Evolutionary conservation across 1,140 invertebrate genomes (phyloP).

Genomic region (Scaptomyza graminum): DNA sequence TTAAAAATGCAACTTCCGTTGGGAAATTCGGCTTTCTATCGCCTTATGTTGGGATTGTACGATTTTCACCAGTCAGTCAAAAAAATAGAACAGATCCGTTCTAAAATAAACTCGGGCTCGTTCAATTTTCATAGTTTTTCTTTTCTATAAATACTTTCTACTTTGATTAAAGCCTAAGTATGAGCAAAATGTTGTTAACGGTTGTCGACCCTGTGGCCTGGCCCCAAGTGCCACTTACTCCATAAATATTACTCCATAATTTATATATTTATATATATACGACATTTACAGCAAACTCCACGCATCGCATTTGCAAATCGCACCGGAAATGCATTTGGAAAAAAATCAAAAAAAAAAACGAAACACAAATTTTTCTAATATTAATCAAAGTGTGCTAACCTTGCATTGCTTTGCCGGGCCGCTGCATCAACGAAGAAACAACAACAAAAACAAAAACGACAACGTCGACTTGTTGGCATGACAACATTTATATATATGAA

Average conservation of each 20-base stretch:
- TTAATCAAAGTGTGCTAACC: slow-evolving; percentile 64
- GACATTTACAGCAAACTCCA: not conserved
- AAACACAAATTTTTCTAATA: slow-evolving; percentile 54
- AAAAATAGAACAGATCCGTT: no score
- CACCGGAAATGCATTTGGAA: slow-evolving; percentile 59
- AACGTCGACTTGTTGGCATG: slow-evolving; percentile 29
- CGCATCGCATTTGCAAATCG: slow-evolving; percentile 34
- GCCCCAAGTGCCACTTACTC: slow-evolving; percentile 2
- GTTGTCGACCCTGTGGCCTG: slow-evolving; percentile 5
- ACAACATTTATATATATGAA: slow-evolving; percentile 2
- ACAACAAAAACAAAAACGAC: slow-evolving; percentile 6
- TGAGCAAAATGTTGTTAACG: not conserved
- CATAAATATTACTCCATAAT: not conserved
- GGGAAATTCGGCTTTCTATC: no score
- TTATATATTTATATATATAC: not conserved
- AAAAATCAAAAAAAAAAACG: slow-evolving; percentile 55
- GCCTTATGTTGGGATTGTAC: no score
- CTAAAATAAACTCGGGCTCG: no score
- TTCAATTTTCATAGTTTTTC: no score
- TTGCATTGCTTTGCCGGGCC: slow-evolving; percentile 31
- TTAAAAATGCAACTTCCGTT: no score
- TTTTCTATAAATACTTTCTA: no score
- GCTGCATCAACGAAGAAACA: not conserved
- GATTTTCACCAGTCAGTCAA: no score
- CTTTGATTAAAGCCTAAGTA: not conserved